Percentiles rank a stretch among this genome's conserved stretches.
Conservation (phyloP, 2,888 invertebrate species). For the Drosophila incognita region DNA sequence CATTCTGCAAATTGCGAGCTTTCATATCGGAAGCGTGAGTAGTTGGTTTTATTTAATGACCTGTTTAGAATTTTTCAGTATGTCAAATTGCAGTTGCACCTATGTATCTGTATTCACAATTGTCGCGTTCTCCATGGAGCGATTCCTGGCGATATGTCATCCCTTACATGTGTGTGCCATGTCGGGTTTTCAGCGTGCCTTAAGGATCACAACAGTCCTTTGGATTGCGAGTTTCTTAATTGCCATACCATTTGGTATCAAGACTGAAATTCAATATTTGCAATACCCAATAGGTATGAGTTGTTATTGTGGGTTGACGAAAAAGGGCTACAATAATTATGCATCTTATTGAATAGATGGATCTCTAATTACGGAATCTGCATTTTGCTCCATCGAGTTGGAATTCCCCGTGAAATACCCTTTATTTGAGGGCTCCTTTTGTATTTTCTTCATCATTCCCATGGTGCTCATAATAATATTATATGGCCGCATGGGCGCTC, state of each 20-base stretch:
- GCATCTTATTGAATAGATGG: slow-evolving; percentile 82
- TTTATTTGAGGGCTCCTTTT: slow-evolving; percentile 91
- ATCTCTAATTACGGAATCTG: slow-evolving; percentile 89
- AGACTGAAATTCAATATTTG: slow-evolving; percentile 90
- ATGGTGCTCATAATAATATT: slow-evolving; percentile 90
- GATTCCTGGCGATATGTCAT: slow-evolving; percentile 96
- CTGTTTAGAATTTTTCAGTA: neutral
- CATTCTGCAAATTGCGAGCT: slow-evolving; percentile 92
- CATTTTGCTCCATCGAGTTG: slow-evolving; percentile 91
- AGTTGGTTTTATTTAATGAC: neutral
- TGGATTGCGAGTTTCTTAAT: slow-evolving; percentile 91
- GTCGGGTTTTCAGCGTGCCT: slow-evolving; percentile 92
- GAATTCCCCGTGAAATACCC: slow-evolving; percentile 87
- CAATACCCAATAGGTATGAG: slow-evolving; percentile 89
- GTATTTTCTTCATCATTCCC: slow-evolving; percentile 92
- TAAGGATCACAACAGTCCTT: slow-evolving; percentile 90
- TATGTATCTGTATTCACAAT: slow-evolving; percentile 96
- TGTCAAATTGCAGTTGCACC: slow-evolving; percentile 88
- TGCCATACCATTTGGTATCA: slow-evolving; percentile 91
- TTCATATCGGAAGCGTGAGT: slow-evolving; percentile 95
- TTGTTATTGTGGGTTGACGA: slow-evolving; percentile 17
- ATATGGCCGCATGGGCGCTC: slow-evolving; percentile 91
- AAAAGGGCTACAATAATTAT: neutral
- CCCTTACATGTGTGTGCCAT: slow-evolving; percentile 93
- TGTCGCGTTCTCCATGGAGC: slow-evolving; percentile 95